These are phyloP conservation scores for Stenopsyche tienmushanensis DNA, from an alignment of 1,140 invertebrate species.

Conservation along the genomic window DNA sequence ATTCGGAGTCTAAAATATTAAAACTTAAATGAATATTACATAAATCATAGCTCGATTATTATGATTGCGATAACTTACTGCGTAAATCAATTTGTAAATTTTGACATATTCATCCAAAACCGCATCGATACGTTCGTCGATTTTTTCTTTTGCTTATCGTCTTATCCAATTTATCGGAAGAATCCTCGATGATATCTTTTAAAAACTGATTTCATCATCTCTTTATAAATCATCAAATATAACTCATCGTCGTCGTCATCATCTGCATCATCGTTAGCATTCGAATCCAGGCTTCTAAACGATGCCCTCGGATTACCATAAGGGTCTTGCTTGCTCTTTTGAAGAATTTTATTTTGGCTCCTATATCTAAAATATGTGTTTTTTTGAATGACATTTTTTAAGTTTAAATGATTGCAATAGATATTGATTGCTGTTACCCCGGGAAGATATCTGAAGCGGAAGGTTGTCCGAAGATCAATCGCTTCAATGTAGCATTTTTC, in stretches of 20 bases:
- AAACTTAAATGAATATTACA: too few relatives aligned
- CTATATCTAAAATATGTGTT: constrained; percentile 44
- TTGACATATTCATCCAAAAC: too few relatives aligned
- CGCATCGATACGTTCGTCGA: too few relatives aligned
- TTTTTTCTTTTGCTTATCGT: too few relatives aligned
- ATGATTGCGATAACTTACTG: too few relatives aligned
- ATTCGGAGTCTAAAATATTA: too few relatives aligned
- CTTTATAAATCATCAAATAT: constrained; percentile 16
- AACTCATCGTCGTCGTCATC: constrained; percentile 19
- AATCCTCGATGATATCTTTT: too few relatives aligned
- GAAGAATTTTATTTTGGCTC: constrained; percentile 45
- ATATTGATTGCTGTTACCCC: constrained; percentile 60
- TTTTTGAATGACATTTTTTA: neutral
- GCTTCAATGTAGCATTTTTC: constrained; percentile 62
- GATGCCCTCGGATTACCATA: too few relatives aligned
- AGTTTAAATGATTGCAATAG: neutral
- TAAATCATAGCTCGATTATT: too few relatives aligned
- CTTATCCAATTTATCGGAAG: too few relatives aligned
- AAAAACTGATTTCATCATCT: constrained; percentile 36
- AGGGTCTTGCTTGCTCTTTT: constrained; percentile 44
- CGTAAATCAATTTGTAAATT: too few relatives aligned
- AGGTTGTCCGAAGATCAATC: constrained; percentile 64
- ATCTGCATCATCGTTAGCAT: constrained; percentile 13
- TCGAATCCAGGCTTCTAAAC: too few relatives aligned
- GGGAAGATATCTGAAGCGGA: constrained; percentile 63